A percentile compares a stretch with the other conserved stretches of the same genome.
phyloP scores from a whole-genome alignment of 2,113 vertebrate genomes.

The Bos javanicus region DNA sequence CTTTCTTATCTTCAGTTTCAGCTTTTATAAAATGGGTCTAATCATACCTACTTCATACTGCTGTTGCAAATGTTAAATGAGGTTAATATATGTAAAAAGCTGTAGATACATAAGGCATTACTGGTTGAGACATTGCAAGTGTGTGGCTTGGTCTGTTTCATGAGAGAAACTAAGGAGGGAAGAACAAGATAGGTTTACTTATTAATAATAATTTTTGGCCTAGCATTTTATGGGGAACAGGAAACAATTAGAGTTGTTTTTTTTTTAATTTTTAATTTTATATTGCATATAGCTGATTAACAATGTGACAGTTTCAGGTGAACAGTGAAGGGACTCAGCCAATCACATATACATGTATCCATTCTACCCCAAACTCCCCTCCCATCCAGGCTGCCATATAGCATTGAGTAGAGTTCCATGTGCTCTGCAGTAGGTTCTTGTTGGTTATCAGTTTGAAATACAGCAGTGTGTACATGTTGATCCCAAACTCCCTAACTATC shows the following conservation, averaged over 20 bases:
- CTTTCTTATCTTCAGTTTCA: not conserved
- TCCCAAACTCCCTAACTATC: not conserved
- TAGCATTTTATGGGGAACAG: not conserved
- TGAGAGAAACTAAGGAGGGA: not conserved
- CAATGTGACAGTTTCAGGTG: not conserved
- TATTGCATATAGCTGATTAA: not conserved
- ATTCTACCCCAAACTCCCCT: not conserved
- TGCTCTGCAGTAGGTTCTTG: not conserved
- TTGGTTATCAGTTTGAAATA: not conserved
- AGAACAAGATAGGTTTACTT: not conserved
- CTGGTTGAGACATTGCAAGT: not conserved
- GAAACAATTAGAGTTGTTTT: too few relatives aligned
- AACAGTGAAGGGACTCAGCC: not conserved
- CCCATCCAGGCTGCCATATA: not conserved
- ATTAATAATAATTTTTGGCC: not conserved
- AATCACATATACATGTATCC: not conserved
- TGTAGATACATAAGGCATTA: not conserved
- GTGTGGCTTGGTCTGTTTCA: not conserved
- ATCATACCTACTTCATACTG: fast-evolving
- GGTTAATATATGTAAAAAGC: not conserved
- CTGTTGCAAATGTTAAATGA: not conserved
- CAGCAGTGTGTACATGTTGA: not conserved
- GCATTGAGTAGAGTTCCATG: not conserved
- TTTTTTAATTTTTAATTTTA: not conserved
- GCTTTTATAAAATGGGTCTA: not conserved